phyloP scores from a whole-genome alignment of 2,888 invertebrate genomes.

The Auanema sp. region DNA sequence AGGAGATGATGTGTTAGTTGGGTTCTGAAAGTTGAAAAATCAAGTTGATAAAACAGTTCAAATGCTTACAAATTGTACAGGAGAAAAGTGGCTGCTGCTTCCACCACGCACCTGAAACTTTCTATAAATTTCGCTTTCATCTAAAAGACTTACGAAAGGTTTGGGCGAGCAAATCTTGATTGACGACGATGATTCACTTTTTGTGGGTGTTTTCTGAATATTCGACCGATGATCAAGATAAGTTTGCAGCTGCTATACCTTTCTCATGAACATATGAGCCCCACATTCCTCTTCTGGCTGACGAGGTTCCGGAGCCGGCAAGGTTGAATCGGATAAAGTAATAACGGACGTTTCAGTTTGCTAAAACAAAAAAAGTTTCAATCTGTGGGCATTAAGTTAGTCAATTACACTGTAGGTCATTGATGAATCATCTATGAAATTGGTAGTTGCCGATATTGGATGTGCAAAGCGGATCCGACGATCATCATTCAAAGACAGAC shows the following conservation, averaged over 20 bases:
- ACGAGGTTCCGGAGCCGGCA: neutral
- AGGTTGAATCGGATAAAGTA: slow-evolving; percentile 1
- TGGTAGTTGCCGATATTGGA: slow-evolving; percentile 24
- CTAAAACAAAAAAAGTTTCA: neutral
- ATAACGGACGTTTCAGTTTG: slow-evolving; percentile 18
- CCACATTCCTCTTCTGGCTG: slow-evolving; percentile 27
- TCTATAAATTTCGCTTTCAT: neutral
- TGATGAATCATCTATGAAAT: slow-evolving; percentile 16
- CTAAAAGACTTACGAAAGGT: slow-evolving; percentile 16
- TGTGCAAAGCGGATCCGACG: slow-evolving; percentile 37
- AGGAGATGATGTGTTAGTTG: slow-evolving; percentile 38
- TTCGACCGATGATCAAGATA: neutral
- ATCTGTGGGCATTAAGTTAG: neutral
- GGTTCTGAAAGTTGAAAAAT: slow-evolving; percentile 27
- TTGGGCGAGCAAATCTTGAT: slow-evolving; percentile 16
- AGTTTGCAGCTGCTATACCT: slow-evolving; percentile 17
- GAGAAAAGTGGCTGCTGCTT: slow-evolving; percentile 29
- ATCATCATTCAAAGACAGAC: slow-evolving; percentile 14
- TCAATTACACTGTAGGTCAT: slow-evolving; percentile 2
- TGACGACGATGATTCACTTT: slow-evolving; percentile 12
- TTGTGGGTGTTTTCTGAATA: slow-evolving; percentile 18
- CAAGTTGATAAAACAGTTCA: slow-evolving; percentile 1
- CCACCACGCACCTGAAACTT: slow-evolving; percentile 18
- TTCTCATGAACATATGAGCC: slow-evolving; percentile 39
- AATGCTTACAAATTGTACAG: slow-evolving; percentile 40